phyloP scores from a whole-genome alignment of 1,140 invertebrate genomes.

The Sitodiplosis mosellana region DNA sequence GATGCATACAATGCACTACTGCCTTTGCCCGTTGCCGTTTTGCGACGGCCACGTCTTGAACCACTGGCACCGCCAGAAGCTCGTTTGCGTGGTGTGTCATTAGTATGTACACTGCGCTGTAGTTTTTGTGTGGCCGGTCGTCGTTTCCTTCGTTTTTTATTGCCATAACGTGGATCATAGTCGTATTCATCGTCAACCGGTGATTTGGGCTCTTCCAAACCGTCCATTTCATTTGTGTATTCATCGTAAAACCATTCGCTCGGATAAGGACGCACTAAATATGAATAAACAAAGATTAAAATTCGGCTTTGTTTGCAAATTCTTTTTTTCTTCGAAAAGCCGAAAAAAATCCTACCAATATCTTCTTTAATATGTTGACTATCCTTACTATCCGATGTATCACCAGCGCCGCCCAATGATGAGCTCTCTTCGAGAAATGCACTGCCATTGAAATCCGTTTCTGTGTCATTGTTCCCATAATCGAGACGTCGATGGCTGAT shows the following conservation, averaged over 20 bases:
- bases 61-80: conserved; percentile 1
- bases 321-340: no score
- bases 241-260: conserved; percentile 78
- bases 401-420: conserved; percentile 14
- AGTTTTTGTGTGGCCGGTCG: conserved; percentile 11
- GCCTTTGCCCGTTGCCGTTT: conserved; percentile 4
- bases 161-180: conserved; percentile 51
- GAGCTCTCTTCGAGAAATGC: conserved; percentile 21
- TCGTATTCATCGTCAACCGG: conserved; percentile 90
- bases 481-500: not conserved
- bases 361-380: conserved; percentile 21
- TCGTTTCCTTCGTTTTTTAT: conserved; percentile 21
- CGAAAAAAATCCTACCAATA: conserved; percentile 3
- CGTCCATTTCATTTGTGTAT: conserved; percentile 75
- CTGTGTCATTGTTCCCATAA: conserved; percentile 4
- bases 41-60: conserved; percentile 4
- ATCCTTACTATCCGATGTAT: conserved; percentile 24
- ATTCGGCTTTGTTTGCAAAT: not conserved
- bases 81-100: conserved; percentile 3
- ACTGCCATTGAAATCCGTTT: conserved; percentile 21
- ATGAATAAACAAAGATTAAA: not conserved
- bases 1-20: conserved; percentile 7
- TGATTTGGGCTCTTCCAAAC: conserved; percentile 78
- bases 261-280: conserved; percentile 4
- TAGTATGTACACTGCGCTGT: conserved; percentile 1